Evolutionary conservation across 1,140 invertebrate genomes (phyloP).

Genomic region (Drosophila erecta): DNA sequence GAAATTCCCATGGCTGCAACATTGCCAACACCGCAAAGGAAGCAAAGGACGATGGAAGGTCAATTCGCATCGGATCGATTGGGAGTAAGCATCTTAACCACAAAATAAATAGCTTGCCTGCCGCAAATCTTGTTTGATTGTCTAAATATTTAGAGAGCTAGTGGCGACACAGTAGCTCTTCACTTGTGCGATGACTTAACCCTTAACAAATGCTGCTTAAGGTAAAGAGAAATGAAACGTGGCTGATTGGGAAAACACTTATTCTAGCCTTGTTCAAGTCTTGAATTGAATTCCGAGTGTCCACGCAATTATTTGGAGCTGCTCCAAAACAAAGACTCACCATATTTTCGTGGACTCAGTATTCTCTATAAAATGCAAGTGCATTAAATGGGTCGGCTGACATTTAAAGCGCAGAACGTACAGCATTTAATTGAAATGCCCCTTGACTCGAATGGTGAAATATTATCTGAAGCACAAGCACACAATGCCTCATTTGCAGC

Average conservation of each 20-base stretch:
- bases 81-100: constrained; percentile 47
- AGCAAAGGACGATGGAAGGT: constrained; percentile 12
- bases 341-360: background rate
- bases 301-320: too few species aligned
- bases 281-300: too few species aligned
- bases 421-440: constrained; percentile 6
- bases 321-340: too few species aligned
- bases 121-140: constrained; percentile 73
- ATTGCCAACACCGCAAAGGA: constrained; percentile 54
- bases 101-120: constrained; percentile 64
- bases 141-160: constrained; percentile 61
- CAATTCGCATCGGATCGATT: constrained; percentile 56
- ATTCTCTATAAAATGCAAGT: background rate
- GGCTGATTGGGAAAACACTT: too few species aligned
- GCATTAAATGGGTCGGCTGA: background rate
- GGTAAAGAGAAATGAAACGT: too few species aligned
- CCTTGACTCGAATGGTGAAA: background rate
- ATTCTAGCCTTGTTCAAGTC: too few species aligned
- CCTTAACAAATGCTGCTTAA: background rate
- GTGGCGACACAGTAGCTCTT: constrained; percentile 17
- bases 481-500: background rate
- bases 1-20: constrained; percentile 45
- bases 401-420: constrained; percentile 7
- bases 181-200: constrained; percentile 20
- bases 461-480: background rate